These are phyloP conservation scores for Lamprologus ornatipinnis DNA, from an alignment of 2,113 vertebrate genomes.

Conservation along the genomic window DNA sequence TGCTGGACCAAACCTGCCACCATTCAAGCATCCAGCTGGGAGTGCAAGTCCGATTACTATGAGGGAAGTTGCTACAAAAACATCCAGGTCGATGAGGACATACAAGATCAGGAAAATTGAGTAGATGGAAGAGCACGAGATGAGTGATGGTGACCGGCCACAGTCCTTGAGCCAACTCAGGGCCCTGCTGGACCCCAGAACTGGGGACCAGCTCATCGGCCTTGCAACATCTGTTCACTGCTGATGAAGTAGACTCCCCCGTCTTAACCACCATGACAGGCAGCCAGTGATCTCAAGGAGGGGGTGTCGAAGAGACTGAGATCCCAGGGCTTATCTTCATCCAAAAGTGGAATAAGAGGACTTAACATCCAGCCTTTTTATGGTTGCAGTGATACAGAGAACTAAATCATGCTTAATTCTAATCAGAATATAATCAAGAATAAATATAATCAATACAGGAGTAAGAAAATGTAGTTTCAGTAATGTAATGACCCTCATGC, in stretches of 20 bases:
- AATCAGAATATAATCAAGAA: background rate
- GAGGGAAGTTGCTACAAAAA: background rate
- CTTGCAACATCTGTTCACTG: background rate
- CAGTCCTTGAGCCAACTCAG: background rate
- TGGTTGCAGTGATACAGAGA: background rate
- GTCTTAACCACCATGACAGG: background rate
- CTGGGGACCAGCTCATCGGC: background rate
- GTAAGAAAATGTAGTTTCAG: background rate
- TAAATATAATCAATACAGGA: background rate
- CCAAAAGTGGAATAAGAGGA: background rate
- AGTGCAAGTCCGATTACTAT: fast-evolving
- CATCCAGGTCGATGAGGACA: background rate
- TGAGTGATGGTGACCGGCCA: background rate
- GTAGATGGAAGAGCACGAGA: background rate
- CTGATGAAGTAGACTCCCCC: background rate
- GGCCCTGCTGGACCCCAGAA: background rate
- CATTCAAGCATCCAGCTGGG: background rate
- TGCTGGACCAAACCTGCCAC: background rate
- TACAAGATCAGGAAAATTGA: fast-evolving
- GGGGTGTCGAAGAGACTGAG: background rate
- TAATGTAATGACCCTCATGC: background rate
- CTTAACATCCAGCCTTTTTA: background rate
- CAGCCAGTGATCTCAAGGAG: background rate
- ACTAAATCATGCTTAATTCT: background rate
- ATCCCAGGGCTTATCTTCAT: background rate